Percentiles rank a stretch among this genome's conserved stretches.
phyloP scores from a whole-genome alignment of 2,797 vertebrate species.

The Danio choprae region DNA sequence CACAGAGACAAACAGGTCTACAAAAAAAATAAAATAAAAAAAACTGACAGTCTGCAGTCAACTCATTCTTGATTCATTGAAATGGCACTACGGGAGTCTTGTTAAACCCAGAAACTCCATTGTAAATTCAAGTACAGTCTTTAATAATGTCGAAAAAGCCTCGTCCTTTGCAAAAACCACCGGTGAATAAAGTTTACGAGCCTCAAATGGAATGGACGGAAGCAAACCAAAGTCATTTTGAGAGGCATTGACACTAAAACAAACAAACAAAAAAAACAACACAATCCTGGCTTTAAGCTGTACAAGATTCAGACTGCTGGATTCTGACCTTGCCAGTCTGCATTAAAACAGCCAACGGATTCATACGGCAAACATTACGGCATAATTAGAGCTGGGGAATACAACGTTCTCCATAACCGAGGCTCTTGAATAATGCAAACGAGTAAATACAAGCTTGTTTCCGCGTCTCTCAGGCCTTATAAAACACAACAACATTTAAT shows the following conservation, averaged over 20 bases:
- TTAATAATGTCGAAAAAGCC: background rate
- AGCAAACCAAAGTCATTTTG: constrained; percentile 20
- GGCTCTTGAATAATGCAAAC: constrained; percentile 40
- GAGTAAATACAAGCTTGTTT: constrained; percentile 25
- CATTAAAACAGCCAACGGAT: constrained; percentile 9
- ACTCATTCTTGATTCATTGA: constrained; percentile 22
- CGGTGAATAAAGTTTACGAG: constrained; percentile 4
- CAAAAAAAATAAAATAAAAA: constrained; percentile 20
- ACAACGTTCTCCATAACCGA: background rate
- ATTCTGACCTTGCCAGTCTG: constrained; percentile 45
- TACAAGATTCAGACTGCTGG: constrained; percentile 30
- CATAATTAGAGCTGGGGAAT: constrained; percentile 16
- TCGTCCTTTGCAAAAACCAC: constrained; percentile 1
- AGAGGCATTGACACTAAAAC: constrained; percentile 15
- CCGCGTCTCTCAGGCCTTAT: background rate
- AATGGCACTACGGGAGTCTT: constrained; percentile 1
- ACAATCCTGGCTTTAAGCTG: constrained; percentile 10
- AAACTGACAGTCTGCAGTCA: background rate
- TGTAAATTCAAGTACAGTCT: constrained; percentile 13
- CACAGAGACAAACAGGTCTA: background rate
- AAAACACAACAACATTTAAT: constrained; percentile 44
- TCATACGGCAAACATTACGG: background rate
- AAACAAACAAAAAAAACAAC: constrained; percentile 30
- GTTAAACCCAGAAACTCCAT: constrained; percentile 14
- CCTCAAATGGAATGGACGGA: background rate